phyloP scores from a whole-genome alignment of 1,140 invertebrate species.

The Drosophila subpulchrella region DNA sequence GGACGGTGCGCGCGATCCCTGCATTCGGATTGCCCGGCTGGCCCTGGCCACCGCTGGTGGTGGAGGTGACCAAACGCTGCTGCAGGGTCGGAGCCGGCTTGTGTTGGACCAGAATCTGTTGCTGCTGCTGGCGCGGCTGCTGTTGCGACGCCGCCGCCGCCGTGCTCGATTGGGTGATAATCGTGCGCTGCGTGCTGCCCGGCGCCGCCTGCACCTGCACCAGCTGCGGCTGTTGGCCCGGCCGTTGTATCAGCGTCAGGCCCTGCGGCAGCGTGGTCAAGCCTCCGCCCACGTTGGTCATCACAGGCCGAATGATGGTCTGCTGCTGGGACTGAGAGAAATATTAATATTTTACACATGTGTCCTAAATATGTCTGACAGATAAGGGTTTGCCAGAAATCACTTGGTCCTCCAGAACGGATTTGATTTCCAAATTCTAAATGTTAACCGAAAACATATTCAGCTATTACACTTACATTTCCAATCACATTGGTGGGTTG shows the following conservation, averaged over 20 bases:
- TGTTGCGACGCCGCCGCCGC: slow-evolving; percentile 63
- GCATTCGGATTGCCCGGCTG: slow-evolving; percentile 51
- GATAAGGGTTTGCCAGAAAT: no score
- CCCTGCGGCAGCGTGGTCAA: slow-evolving; percentile 81
- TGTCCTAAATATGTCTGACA: no score
- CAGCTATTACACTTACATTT: slow-evolving; percentile 61
- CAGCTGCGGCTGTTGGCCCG: slow-evolving; percentile 82
- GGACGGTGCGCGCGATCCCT: slow-evolving; percentile 78
- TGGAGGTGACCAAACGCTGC: slow-evolving; percentile 81
- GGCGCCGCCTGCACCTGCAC: slow-evolving; percentile 83
- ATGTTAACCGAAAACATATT: neutral
- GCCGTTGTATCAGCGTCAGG: slow-evolving; percentile 80
- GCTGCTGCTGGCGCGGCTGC: slow-evolving; percentile 73
- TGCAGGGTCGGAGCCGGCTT: slow-evolving; percentile 81
- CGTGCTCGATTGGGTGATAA: slow-evolving; percentile 62
- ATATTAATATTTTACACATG: neutral
- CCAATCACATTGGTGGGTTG: slow-evolving; percentile 73
- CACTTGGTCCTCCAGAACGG: neutral
- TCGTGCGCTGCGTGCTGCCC: slow-evolving; percentile 65
- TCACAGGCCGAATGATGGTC: slow-evolving; percentile 81
- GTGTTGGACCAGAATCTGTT: slow-evolving; percentile 78
- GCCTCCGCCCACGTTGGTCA: slow-evolving; percentile 70
- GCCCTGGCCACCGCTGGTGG: slow-evolving; percentile 71
- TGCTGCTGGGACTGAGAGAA: slow-evolving; percentile 70
- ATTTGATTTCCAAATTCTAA: neutral